Evolutionary conservation across 2,888 invertebrate species (phyloP), one percentile per base, ranked within the genome.

Genomic region (Buathra laborator): DNA sequence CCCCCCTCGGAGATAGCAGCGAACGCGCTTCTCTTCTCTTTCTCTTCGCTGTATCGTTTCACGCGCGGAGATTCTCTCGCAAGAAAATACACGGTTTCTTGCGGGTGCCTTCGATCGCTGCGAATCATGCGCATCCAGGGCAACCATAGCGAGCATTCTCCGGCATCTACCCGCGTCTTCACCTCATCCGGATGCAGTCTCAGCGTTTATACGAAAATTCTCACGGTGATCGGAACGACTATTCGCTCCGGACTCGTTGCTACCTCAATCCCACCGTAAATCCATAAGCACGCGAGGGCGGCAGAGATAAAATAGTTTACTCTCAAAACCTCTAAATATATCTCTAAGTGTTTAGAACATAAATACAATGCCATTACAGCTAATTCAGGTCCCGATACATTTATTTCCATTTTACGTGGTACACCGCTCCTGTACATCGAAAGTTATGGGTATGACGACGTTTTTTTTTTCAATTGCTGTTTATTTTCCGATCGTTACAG

Each of bases 111-210:
- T 68, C 84, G 83, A 85, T 85, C 77, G 75, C 83, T 77, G 84
- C 87, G 84, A 86, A 86, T 86, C 86, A 83, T 85, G 85, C 85
- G 86, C 86, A 87, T 87, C 87, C 85, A 82, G 86, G 81, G 83
- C 83, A 86, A 81, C 84, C 83, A 77, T 75, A 81, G 78, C 84
- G 74, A 85, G 81, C 84, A 81, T 85, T 85, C 84, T 75, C 72
- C 68, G 66, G 62, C 70, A 71, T 85, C 74, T 59, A 46, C 80
- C 29, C 46, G 29, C 67, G 44, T 51, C 56, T 19, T 44, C 37
- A 29, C 84, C 70, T 64, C 79, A 70, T 85, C 78, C 85, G 76
- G 84, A 84, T 83, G 62, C 71, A 67, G 66, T 79, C 80, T 79
- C 79, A 78, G 76, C 81, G 72, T 85, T 86, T 82, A 82, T 83